phyloP scores from a whole-genome alignment of 2,113 vertebrate species.

The Psilopsiagon aurifrons region DNA sequence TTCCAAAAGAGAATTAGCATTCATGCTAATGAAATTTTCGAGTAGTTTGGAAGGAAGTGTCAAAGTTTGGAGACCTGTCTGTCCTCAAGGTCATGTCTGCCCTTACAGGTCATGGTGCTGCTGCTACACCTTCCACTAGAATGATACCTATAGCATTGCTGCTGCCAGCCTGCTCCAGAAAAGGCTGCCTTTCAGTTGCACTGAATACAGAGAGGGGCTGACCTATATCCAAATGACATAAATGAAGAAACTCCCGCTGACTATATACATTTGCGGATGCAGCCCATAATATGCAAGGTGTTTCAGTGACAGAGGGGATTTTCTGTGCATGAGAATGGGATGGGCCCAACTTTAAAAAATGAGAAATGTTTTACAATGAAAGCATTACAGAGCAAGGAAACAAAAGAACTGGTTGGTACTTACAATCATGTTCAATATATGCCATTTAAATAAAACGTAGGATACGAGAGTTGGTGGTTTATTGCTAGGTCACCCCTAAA shows the following conservation, averaged over 20 bases:
- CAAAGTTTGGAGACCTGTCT: background rate
- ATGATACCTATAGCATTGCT: fast-evolving
- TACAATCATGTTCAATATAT: background rate
- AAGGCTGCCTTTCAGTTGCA: background rate
- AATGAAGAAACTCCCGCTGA: background rate
- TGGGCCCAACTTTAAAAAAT: background rate
- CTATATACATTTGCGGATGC: background rate
- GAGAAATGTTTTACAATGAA: background rate
- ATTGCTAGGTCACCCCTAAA: background rate
- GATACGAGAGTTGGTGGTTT: background rate
- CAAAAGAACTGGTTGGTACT: background rate
- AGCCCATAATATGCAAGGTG: background rate
- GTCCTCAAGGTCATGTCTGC: background rate
- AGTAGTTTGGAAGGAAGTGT: background rate
- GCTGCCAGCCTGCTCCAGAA: background rate
- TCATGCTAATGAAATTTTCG: background rate
- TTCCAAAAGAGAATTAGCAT: background rate
- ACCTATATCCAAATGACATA: background rate
- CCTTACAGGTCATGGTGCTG: fast-evolving
- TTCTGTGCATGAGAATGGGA: background rate
- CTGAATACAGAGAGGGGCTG: background rate
- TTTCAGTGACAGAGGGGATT: background rate
- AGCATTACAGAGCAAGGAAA: background rate
- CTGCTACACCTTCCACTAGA: background rate
- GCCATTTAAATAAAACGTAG: background rate